phyloP scores from a whole-genome alignment of 2,113 vertebrate species.

The Pontoporia blainvillei region DNA sequence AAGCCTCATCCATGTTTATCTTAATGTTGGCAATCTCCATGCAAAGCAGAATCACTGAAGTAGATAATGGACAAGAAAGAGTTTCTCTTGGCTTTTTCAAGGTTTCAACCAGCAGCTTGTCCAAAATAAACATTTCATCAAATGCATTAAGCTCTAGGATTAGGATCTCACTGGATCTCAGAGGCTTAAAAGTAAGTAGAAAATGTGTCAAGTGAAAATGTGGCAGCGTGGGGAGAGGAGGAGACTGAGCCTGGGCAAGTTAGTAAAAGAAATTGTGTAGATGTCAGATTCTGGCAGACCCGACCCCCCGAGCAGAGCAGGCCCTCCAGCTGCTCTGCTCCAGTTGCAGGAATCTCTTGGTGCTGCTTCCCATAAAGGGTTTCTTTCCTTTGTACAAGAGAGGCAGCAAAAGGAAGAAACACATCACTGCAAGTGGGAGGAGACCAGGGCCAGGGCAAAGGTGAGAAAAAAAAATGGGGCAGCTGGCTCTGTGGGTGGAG shows the following conservation, averaged over 20 bases:
- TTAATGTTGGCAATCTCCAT: not conserved
- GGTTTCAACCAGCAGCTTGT: not conserved
- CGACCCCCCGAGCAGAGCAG: not conserved
- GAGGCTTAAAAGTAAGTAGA: not conserved
- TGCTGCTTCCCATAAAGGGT: not conserved
- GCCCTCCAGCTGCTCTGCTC: not conserved
- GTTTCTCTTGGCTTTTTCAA: constrained; percentile 25
- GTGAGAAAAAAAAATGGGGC: not conserved
- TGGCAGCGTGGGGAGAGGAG: too few relatives aligned
- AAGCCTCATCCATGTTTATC: not conserved
- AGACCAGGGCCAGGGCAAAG: not conserved
- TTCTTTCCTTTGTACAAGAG: not conserved
- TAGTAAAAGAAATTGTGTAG: not conserved
- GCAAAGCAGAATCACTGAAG: not conserved
- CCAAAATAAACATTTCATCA: constrained; percentile 44
- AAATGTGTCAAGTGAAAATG: not conserved
- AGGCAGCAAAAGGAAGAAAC: not conserved
- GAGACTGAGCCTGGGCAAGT: not conserved
- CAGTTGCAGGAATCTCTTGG: not conserved
- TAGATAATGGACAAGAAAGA: constrained; percentile 1
- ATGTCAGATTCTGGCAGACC: not conserved
- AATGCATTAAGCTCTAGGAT: constrained; percentile 36
- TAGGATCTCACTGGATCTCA: constrained; percentile 22
- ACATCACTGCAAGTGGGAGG: accelerated
- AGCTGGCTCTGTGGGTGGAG: not conserved